phyloP scores from a whole-genome alignment of 2,888 invertebrate genomes.

The Leptothorax acervorum region DNA sequence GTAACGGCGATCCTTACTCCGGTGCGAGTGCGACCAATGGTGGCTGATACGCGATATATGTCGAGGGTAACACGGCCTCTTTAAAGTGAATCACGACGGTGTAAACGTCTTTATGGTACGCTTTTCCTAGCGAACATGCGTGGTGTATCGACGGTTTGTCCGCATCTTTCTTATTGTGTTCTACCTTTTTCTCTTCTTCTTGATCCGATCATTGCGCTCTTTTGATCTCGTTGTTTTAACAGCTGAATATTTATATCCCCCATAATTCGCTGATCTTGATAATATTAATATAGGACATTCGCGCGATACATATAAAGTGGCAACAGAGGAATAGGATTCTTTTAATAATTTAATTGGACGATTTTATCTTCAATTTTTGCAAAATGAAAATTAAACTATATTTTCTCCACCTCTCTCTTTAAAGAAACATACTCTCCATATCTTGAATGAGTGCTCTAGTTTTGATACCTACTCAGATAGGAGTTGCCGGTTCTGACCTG shows the following conservation, averaged over 20 bases:
- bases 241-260: not conserved
- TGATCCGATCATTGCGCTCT: constrained; percentile 15
- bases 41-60: constrained; percentile 30
- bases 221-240: constrained; percentile 20
- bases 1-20: constrained; percentile 44
- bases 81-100: constrained; percentile 62
- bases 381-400: not conserved
- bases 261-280: not conserved
- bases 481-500: constrained; percentile 24
- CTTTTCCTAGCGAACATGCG: constrained; percentile 39
- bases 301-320: not conserved
- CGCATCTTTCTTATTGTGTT: not conserved
- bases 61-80: constrained; percentile 40
- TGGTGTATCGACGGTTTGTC: constrained; percentile 37
- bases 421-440: constrained; percentile 7
- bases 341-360: not conserved
- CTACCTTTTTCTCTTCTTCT: constrained; percentile 8
- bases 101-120: constrained; percentile 60
- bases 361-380: not conserved
- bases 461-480: constrained; percentile 51
- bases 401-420: not conserved
- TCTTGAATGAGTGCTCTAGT: constrained; percentile 33
- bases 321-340: not conserved
- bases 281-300: not conserved
- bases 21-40: constrained; percentile 31